Percentiles rank a stretch among this genome's conserved stretches.
Conservation (phyloP, 2,797 vertebrate species). For the Lepus oiostolus region DNA sequence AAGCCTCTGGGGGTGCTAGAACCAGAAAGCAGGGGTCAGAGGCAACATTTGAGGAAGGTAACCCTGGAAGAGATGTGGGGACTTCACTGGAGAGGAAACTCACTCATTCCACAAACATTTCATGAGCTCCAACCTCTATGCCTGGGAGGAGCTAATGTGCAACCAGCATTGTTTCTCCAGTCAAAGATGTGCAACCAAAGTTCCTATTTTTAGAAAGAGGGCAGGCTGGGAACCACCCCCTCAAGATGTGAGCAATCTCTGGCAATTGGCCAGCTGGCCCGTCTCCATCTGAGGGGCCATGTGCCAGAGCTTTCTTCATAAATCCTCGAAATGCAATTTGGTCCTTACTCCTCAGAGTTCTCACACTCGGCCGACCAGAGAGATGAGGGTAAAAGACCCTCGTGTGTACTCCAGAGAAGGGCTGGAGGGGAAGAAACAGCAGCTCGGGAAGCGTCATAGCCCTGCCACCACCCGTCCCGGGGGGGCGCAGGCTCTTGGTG, state of each 20-base stretch:
- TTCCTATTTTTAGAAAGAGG: constrained; percentile 36
- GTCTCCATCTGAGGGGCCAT: constrained; percentile 67
- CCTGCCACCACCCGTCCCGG: constrained; percentile 21
- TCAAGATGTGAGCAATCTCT: background rate
- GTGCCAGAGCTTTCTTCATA: constrained; percentile 80
- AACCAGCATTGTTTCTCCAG: background rate
- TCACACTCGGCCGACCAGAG: constrained; percentile 73
- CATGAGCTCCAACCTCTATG: background rate
- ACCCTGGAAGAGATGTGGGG: fast-evolving
- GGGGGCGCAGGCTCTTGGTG: constrained; percentile 30
- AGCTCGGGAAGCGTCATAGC: constrained; percentile 38
- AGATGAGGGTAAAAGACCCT: constrained; percentile 80
- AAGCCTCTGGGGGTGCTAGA: background rate
- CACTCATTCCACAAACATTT: background rate
- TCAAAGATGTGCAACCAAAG: background rate
- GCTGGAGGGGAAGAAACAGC: constrained; percentile 46
- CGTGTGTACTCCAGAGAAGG: constrained; percentile 74
- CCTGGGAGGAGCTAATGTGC: background rate
- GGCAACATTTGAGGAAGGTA: background rate
- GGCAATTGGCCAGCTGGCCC: background rate
- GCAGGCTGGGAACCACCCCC: constrained; percentile 31
- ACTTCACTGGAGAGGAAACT: background rate
- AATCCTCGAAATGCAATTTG: constrained; percentile 79
- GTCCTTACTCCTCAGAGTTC: constrained; percentile 58
- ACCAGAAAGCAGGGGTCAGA: background rate